phyloP scores from a whole-genome alignment of 2,113 vertebrate genomes.

The Silurus glanis region DNA sequence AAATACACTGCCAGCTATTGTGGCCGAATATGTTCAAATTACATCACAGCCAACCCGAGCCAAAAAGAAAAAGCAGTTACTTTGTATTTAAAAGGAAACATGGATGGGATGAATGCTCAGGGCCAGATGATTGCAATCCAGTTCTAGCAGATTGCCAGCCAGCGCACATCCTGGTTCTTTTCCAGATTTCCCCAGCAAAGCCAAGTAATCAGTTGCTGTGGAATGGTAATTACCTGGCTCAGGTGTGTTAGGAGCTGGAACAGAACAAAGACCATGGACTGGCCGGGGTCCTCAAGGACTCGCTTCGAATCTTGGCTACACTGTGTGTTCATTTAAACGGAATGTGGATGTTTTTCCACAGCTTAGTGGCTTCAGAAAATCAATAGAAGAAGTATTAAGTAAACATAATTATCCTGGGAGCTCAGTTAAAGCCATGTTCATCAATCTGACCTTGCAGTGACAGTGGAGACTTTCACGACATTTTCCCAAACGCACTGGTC shows the following conservation, averaged over 20 bases:
- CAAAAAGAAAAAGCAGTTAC: too few relatives aligned
- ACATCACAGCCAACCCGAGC: neutral
- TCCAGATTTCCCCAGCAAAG: constrained; percentile 16
- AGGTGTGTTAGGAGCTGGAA: constrained; percentile 20
- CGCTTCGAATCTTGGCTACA: neutral
- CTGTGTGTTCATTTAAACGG: neutral
- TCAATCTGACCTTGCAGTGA: neutral
- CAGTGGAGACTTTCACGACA: neutral
- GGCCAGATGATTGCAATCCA: neutral
- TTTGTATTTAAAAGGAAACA: neutral
- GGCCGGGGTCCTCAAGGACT: neutral
- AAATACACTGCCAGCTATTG: neutral
- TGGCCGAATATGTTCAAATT: neutral
- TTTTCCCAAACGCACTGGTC: neutral
- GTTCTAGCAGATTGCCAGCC: neutral
- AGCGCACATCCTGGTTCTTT: constrained; percentile 15
- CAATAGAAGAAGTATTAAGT: constrained; percentile 11
- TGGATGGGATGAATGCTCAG: neutral
- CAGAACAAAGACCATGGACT: neutral
- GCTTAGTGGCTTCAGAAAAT: constrained; percentile 14
- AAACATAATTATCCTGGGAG: constrained; percentile 9
- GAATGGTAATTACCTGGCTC: constrained; percentile 30
- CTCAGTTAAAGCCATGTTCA: neutral
- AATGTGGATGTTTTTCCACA: neutral
- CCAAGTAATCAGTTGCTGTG: constrained; percentile 21